Conservation (phyloP, 2,797 vertebrate genomes). For the Amniataba percoides region DNA sequence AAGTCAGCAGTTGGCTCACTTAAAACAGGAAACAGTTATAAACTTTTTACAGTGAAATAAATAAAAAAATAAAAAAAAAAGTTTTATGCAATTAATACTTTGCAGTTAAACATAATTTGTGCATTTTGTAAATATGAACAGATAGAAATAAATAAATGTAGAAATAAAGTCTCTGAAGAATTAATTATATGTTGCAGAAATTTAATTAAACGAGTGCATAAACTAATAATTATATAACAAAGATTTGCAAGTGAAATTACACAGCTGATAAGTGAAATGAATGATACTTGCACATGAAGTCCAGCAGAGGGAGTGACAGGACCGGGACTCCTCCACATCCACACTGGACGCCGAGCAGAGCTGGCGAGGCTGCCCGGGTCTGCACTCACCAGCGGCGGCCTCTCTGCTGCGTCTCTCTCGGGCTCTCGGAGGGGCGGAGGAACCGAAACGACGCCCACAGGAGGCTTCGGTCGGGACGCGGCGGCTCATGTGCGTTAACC, state of each 20-base stretch:
- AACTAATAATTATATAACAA: not conserved
- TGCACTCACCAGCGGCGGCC: constrained; percentile 46
- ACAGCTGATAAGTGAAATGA: not conserved
- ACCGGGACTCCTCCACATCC: constrained; percentile 30
- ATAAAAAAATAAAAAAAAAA: not conserved
- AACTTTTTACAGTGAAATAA: not conserved
- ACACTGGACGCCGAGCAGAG: constrained; percentile 52
- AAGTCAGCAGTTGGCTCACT: not conserved
- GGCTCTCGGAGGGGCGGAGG: not conserved
- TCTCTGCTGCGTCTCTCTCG: not conserved
- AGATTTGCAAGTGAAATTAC: not conserved
- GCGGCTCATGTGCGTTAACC: constrained; percentile 53
- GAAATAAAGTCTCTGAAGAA: not conserved
- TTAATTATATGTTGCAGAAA: not conserved
- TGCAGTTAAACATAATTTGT: not conserved
- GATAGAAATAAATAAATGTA: too few relatives aligned
- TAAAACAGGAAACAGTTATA: not conserved
- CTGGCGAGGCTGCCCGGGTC: constrained; percentile 60
- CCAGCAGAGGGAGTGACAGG: constrained; percentile 58
- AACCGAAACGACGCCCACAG: too few relatives aligned
- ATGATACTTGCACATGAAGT: not conserved
- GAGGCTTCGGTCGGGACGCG: constrained; percentile 33
- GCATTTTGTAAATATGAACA: not conserved
- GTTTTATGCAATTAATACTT: not conserved
- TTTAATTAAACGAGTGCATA: not conserved